Evolutionary conservation across 1,140 invertebrate species (phyloP), one percentile per base, ranked within the genome.

Genomic region (Ceratina japonica): DNA sequence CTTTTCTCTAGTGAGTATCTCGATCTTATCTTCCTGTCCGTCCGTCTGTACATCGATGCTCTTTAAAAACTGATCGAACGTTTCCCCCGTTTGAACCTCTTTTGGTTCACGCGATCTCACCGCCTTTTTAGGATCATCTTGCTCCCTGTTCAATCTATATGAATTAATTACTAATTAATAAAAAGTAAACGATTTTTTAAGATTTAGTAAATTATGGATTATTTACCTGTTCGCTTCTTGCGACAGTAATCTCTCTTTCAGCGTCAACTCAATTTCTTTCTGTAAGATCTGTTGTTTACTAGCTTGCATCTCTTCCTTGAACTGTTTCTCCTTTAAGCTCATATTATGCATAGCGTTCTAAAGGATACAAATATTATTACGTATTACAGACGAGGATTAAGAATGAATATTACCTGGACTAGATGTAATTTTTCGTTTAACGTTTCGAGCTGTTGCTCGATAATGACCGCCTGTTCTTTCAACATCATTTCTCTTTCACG

Each of bases 11-110:
- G 76, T 83, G 0, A 91, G 70, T 69, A 83, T 4, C 75, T 82
- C 89, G 68, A 79, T 76, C 44, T 82, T 74, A 0, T 85, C 31
- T 51, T 63, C 52, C 44, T 83, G 72, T 20, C 66, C 73, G 37
- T 92, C 91, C 0, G 92, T 93, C 79, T 93, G 92, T 7, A 90
- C 82, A 71, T 89, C 75, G 10, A 80, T 81, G 24, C 91, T 85
- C 22, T 61, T 83, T 24, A 72, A 22, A 73, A 63, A 27, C 81
- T 66, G 51, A 77, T 71, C 75, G 65, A 15, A 18, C 24, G 13
- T 16, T 22, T 58, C 20, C 44, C 69, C 82, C 3, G 72, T 72
- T 22, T 80, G 81, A 22, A 80, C 63, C 52, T 79, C 83, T 86
- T 88, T 77, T n/a, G 91, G 77, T 64, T 92, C 91, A 16, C 90